Percentiles rank a stretch among this genome's conserved stretches.
These are phyloP conservation scores for Cyanoderma ruficeps DNA, from an alignment of 2,113 vertebrate genomes.

Conservation along the genomic window DNA sequence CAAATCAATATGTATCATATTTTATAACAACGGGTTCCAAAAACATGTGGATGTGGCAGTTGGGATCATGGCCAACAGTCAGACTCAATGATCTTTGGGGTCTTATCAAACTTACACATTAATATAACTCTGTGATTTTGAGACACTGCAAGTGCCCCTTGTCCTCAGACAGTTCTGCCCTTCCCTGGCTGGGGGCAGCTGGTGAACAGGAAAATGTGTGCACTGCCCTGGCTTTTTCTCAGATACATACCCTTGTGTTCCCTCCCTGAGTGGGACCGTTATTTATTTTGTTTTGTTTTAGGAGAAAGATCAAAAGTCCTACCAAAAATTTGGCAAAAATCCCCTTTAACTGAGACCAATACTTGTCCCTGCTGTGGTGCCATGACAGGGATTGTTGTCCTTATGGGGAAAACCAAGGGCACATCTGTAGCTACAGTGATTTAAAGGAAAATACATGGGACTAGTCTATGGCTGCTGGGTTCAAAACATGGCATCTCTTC, in stretches of 20 bases:
- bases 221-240: not conserved
- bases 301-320: not conserved
- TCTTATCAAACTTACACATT: too few relatives aligned
- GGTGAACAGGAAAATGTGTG: not conserved
- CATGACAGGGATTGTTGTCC: not conserved
- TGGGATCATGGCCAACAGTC: not conserved
- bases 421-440: not conserved
- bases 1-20: too few relatives aligned
- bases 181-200: not conserved
- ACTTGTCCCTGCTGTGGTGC: not conserved
- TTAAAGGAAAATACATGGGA: not conserved
- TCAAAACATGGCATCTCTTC: not conserved
- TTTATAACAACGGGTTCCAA: too few relatives aligned
- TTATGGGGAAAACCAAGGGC: not conserved
- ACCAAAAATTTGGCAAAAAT: not conserved
- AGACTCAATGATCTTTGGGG: not conserved
- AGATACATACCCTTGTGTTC: not conserved
- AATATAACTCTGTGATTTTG: not conserved
- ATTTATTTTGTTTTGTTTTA: not conserved
- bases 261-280: not conserved
- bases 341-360: not conserved
- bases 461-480: fast-evolving
- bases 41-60: fast-evolving
- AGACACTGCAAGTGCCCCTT: not conserved
- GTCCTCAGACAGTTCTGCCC: not conserved